These are phyloP conservation scores for Podarcis muralis DNA, from an alignment of 2,113 vertebrate genomes.

Conservation along the genomic window DNA sequence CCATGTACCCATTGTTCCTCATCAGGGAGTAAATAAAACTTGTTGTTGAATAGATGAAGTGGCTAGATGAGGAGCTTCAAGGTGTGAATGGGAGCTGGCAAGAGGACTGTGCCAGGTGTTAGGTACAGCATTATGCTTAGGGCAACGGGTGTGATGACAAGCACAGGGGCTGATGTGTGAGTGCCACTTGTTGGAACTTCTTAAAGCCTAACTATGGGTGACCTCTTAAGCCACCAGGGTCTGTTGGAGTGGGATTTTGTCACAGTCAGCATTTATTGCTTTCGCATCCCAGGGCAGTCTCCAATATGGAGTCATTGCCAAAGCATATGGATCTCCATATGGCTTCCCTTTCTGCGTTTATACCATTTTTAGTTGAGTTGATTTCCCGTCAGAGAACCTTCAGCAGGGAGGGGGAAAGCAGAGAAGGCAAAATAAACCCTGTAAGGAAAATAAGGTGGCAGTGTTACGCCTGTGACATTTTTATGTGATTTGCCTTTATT, in stretches of 20 bases:
- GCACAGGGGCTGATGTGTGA: neutral
- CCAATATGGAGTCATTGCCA: constrained; percentile 45
- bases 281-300: constrained; percentile 37
- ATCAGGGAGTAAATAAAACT: neutral
- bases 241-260: neutral
- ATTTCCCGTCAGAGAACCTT: constrained; percentile 57
- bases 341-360: constrained; percentile 54
- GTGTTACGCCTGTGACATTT: constrained; percentile 43
- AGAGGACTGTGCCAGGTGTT: neutral
- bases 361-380: constrained; percentile 66
- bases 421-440: constrained; percentile 45
- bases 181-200: neutral
- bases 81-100: neutral
- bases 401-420: constrained; percentile 44
- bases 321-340: constrained; percentile 72
- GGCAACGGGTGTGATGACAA: neutral
- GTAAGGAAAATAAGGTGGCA: constrained; percentile 42
- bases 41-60: neutral
- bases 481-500: constrained; percentile 55
- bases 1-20: neutral
- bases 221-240: neutral
- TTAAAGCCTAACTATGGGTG: neutral
- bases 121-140: neutral
- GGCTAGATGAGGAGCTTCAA: neutral
- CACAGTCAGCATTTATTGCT: neutral